Evolutionary conservation across 2,888 invertebrate species (phyloP), one percentile per base, ranked within the genome.

Genomic region (Anticlea derivata): DNA sequence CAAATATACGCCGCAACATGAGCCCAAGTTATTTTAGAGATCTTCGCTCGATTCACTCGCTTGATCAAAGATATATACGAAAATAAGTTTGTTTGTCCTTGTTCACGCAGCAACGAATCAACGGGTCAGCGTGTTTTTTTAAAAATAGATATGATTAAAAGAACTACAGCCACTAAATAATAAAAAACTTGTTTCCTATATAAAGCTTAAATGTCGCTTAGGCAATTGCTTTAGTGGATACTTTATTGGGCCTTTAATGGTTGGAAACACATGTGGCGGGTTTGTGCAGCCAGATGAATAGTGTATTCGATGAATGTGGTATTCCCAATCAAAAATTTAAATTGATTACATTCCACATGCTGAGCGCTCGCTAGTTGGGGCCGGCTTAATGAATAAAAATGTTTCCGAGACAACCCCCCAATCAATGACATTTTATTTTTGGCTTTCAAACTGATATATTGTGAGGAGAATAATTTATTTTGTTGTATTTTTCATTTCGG

Each of bases 311-410:
- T 52, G 41, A 38, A 24, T 63, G 61, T 54, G 60, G 56, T 63
- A 63, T 48, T 35, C 50, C 56, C 65, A 69, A 73, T 70, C 68
- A 66, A 71, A 72, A 67, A 64, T 70, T 72, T 68, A 68, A 75
- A 75, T 73, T 68, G 65, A 73, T 73, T 66, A 69, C 65, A 55
- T 60, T 65, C 55, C 53, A 61, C 60, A 66, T 68, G 63, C 50
- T 50, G 41, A 62, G 41, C 50, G 44, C 8, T 7, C 24, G 34
- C 37, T 17, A n/a, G 37, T 4, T n/a, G 11, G 7, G 12, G 10
- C 45, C 7, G 11, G 37, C 53, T 50, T 49, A 58, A 52, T 61
- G 45, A 40, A 39, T 57, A 46, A 55, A 53, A 51, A 47, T 41
- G 51, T 58, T 55, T 52, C 47, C 44, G 52, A 54, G 44, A 39